Percentiles rank a stretch among this genome's conserved stretches.
Conservation (phyloP, 2,888 invertebrate genomes). For the Autographa pulchrina region DNA sequence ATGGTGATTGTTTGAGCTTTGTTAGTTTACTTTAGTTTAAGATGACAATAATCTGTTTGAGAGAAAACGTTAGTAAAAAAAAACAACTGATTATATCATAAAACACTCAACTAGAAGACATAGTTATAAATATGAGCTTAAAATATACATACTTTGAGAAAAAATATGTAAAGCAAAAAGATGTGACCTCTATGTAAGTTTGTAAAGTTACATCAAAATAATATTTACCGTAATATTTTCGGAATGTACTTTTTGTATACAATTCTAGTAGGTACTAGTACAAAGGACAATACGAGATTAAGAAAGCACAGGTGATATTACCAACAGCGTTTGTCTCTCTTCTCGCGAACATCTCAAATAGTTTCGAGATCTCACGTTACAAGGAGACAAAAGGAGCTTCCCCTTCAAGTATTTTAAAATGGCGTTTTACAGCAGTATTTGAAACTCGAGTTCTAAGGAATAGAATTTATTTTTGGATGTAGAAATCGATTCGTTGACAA, state of each 20-base stretch:
- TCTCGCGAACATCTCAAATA: conserved; percentile 48
- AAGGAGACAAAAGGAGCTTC: conserved; percentile 51
- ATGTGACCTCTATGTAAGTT: too few species aligned
- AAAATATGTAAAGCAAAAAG: too few species aligned
- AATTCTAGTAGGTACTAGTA: not conserved
- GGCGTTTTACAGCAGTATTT: conserved; percentile 24
- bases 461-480: too few species aligned
- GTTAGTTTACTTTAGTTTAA: not conserved
- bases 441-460: conserved; percentile 27
- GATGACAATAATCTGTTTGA: not conserved
- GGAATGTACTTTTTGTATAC: not conserved
- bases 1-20: not conserved
- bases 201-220: not conserved
- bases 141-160: too few species aligned
- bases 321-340: conserved; percentile 27
- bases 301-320: conserved; percentile 27
- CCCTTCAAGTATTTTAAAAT: conserved; percentile 34
- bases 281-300: conserved; percentile 13
- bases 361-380: conserved; percentile 47
- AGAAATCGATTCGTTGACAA: too few species aligned
- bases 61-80: too few species aligned
- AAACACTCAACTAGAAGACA: too few species aligned
- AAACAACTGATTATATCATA: too few species aligned
- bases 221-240: not conserved
- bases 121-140: too few species aligned